Percentiles rank a stretch among this genome's conserved stretches.
phyloP scores from a whole-genome alignment of 2,888 invertebrate species.

The Blastobasis lacticolella region DNA sequence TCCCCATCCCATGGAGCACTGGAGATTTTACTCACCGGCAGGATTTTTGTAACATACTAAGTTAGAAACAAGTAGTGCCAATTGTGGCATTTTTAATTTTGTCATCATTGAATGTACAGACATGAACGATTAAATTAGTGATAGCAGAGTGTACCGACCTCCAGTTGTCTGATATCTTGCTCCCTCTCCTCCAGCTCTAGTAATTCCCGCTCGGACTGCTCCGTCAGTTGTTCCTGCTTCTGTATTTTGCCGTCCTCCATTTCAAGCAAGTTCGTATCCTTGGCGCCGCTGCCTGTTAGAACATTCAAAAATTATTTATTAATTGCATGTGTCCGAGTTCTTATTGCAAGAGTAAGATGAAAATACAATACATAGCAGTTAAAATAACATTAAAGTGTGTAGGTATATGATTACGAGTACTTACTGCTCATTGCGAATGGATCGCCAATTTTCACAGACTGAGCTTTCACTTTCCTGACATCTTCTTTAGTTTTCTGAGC shows the following conservation, averaged over 20 bases:
- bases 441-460: slow-evolving; percentile 61
- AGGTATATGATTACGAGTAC: slow-evolving; percentile 11
- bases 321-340: too few species aligned
- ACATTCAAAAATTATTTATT: too few species aligned
- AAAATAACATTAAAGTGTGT: too few species aligned
- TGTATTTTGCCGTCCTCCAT: slow-evolving; percentile 36
- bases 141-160: slow-evolving; percentile 71
- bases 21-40: too few species aligned
- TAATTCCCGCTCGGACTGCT: slow-evolving; percentile 90
- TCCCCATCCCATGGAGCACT: too few species aligned
- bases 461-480: slow-evolving; percentile 83
- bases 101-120: too few species aligned
- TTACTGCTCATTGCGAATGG: slow-evolving; percentile 67
- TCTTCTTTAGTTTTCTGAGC: slow-evolving; percentile 94
- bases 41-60: too few species aligned
- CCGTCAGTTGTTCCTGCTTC: slow-evolving; percentile 80
- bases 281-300: slow-evolving; percentile 15
- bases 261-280: slow-evolving; percentile 38
- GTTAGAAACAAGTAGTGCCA: too few species aligned
- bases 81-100: too few species aligned
- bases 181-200: slow-evolving; percentile 91
- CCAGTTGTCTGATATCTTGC: slow-evolving; percentile 90
- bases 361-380: too few species aligned
- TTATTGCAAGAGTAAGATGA: too few species aligned
- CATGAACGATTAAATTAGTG: too few species aligned